Evolutionary conservation across 2,797 vertebrate species (phyloP), one percentile per base, ranked within the genome.

Genomic region (Botia almorhae): DNA sequence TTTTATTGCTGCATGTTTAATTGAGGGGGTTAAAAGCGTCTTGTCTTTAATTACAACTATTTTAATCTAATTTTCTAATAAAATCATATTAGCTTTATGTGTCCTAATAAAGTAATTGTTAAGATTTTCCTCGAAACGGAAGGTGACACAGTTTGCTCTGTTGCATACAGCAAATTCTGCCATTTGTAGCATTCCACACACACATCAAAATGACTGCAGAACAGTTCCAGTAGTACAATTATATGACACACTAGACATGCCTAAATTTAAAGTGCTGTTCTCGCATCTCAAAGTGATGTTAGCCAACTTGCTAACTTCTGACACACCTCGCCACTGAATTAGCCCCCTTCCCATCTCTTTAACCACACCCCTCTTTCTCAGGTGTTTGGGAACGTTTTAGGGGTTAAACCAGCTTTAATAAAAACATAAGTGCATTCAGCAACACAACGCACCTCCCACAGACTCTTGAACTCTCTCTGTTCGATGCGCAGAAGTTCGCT

Each of bases 401-500:
- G 50, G 29, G 1, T 29, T 10, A 56, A 2, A 74, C 7, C 55
- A 17, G 11, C 43, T 19, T 10, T 21, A 46, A 78, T 50, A 19
- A 39, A 78, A 70, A 61, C 12, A 65, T 26, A 50, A 6, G 46
- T 16, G 17, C 48, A 81, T 53, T 74, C 21, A 2, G 39, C 3
- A 14, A n/a, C 23, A 50, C 46, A 65, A 81, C 81, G 2, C 91
- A 98, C 98, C 96, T 99, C 97, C 98, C 98, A 99, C 72, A 99
- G 95, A 65, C 93, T 95, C 92, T 97, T 98, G 87, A 99, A 99
- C 92, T 99, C 97, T 88, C 96, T 96, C 93, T 98, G 97, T 83
- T 98, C 97, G 33, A 99, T 97, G 73, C 98, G 96, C 43, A 99
- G 95, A 61, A 99, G 95, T 82, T 99, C 98, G 0, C 97, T 98